Evolutionary conservation across 2,113 vertebrate species (phyloP).

Genomic region (Corvus hawaiiensis): DNA sequence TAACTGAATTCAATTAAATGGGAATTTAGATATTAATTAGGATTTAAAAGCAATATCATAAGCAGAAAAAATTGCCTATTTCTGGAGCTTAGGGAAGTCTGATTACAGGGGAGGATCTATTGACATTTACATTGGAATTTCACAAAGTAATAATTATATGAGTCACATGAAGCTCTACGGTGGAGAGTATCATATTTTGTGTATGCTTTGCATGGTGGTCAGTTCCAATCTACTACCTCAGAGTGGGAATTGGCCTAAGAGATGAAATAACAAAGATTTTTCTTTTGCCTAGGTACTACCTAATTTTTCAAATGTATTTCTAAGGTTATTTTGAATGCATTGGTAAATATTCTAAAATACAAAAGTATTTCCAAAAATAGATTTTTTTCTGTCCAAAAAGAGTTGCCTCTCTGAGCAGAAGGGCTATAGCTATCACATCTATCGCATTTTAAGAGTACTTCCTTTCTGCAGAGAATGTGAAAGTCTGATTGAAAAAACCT

Average conservation of each 20-base stretch:
- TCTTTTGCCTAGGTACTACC: not conserved
- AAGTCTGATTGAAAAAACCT: not conserved
- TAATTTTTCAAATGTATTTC: not conserved
- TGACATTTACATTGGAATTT: not conserved
- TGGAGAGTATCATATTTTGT: not conserved
- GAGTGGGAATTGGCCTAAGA: not conserved
- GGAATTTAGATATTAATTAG: conserved; percentile 60
- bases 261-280: not conserved
- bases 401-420: not conserved
- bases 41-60: conserved; percentile 19
- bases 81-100: not conserved
- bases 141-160: not conserved
- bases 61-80: not conserved
- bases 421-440: not conserved
- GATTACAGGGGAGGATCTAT: not conserved
- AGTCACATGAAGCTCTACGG: not conserved
- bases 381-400: not conserved
- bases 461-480: not conserved
- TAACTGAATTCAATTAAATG: conserved; percentile 47
- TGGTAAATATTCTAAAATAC: not conserved
- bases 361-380: not conserved
- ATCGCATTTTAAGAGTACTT: not conserved
- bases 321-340: not conserved
- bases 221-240: not conserved
- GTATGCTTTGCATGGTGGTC: not conserved